phyloP scores from a whole-genome alignment of 2,888 invertebrate genomes.

The Lordiphosa andalusiaca region DNA sequence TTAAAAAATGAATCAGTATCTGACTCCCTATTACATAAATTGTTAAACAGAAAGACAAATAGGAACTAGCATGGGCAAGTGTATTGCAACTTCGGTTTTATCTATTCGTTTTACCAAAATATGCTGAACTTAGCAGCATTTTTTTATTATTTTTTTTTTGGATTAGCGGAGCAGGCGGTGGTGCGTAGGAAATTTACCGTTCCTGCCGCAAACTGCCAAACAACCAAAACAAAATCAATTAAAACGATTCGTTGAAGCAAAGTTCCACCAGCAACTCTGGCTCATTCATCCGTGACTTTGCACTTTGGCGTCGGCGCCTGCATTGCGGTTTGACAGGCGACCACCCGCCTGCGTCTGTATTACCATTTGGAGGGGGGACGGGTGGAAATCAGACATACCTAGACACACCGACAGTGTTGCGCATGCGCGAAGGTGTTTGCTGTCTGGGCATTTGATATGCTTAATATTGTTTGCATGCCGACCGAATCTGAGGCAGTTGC shows the following conservation, averaged over 20 bases:
- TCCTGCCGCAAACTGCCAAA: conserved; percentile 42
- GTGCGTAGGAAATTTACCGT: conserved; percentile 17
- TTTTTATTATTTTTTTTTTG: conserved; percentile 16
- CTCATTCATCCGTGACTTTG: conserved; percentile 74
- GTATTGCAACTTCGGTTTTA: no score
- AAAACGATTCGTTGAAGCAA: conserved; percentile 70
- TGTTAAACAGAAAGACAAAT: no score
- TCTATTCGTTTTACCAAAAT: no score
- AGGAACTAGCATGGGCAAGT: no score
- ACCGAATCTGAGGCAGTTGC: conserved; percentile 26
- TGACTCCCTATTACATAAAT: no score
- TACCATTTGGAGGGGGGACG: background rate
- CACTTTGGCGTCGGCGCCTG: conserved; percentile 56
- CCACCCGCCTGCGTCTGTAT: conserved; percentile 44
- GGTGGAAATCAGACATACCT: conserved; percentile 4
- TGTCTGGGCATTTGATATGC: conserved; percentile 52
- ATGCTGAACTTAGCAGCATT: background rate
- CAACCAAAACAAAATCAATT: conserved; percentile 63
- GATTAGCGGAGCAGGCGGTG: conserved; percentile 28
- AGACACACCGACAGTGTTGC: conserved; percentile 29
- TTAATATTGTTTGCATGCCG: conserved; percentile 54
- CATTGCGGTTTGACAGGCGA: conserved; percentile 22
- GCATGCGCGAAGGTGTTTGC: conserved; percentile 63
- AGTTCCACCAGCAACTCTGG: conserved; percentile 53
- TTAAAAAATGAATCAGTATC: no score